Conservation (phyloP, 2,888 invertebrate genomes). For the Cepaea hortensis region DNA sequence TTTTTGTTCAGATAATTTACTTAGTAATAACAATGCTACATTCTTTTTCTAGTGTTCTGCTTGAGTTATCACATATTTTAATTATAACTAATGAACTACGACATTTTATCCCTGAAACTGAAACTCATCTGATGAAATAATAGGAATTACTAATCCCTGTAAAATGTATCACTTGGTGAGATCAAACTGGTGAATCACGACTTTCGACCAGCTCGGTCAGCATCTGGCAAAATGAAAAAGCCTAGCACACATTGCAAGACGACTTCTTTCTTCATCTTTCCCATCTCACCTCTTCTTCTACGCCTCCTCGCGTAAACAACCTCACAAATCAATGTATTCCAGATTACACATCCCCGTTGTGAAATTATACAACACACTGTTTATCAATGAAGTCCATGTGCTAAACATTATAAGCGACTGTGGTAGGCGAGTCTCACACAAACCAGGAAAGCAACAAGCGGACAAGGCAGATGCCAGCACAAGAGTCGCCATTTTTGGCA, state of each 20-base stretch:
- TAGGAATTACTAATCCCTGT: not conserved
- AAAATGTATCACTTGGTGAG: not conserved
- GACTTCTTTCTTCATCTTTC: too few relatives aligned
- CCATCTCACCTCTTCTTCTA: not conserved
- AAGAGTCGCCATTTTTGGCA: conserved; percentile 37
- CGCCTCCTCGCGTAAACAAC: not conserved
- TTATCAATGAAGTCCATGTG: not conserved
- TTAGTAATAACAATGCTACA: too few relatives aligned
- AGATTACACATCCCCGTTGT: not conserved
- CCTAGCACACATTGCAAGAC: too few relatives aligned
- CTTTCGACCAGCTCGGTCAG: not conserved
- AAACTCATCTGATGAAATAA: not conserved
- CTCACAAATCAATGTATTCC: not conserved
- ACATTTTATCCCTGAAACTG: not conserved
- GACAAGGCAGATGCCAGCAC: not conserved
- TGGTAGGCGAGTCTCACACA: not conserved
- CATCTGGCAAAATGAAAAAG: not conserved
- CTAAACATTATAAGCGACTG: not conserved
- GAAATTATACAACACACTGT: not conserved
- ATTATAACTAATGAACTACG: not conserved
- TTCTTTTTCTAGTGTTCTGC: too few relatives aligned
- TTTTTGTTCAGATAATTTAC: conserved; percentile 3
- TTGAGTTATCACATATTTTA: not conserved
- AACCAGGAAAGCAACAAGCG: conserved; percentile 9
- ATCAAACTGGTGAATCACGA: not conserved